Conservation (phyloP, 35 echinoderm and acorn worm species). For the Ptychodera flava region DNA sequence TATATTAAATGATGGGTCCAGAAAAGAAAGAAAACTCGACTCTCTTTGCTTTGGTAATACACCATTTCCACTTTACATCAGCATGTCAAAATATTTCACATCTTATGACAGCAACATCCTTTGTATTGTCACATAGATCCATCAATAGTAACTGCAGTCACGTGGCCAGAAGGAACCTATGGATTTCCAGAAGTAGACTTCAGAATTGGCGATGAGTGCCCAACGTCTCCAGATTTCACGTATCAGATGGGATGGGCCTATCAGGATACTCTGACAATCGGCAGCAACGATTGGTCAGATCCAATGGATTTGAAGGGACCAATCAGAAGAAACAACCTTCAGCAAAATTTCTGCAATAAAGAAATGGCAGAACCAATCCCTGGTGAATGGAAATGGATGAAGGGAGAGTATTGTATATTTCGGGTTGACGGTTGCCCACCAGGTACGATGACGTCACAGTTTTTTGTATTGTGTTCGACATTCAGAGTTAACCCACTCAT, state of each 20-base stretch:
- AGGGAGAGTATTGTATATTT: slow-evolving; percentile 65
- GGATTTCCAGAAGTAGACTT: slow-evolving; percentile 21
- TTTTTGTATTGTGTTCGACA: neutral
- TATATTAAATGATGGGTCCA: too few species aligned
- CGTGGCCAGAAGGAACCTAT: slow-evolving; percentile 60
- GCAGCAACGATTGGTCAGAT: slow-evolving; percentile 53
- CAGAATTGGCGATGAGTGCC: slow-evolving; percentile 26
- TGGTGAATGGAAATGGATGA: slow-evolving; percentile 22
- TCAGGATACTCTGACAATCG: slow-evolving; percentile 52
- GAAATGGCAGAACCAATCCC: slow-evolving; percentile 9
- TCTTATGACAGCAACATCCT: too few species aligned
- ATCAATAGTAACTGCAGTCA: slow-evolving; percentile 32
- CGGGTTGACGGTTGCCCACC: slow-evolving; percentile 52
- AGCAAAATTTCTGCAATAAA: slow-evolving; percentile 75
- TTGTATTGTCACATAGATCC: slow-evolving; percentile 21
- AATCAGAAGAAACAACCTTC: slow-evolving; percentile 33
- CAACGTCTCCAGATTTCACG: neutral
- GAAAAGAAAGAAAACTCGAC: too few species aligned
- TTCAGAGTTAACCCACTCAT: too few species aligned
- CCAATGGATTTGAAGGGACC: slow-evolving; percentile 48
- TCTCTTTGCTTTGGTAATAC: too few species aligned
- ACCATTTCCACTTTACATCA: too few species aligned
- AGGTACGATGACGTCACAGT: slow-evolving; percentile 14
- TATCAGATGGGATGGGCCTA: slow-evolving; percentile 28
- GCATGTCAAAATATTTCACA: too few species aligned